Evolutionary conservation across 2,113 vertebrate species (phyloP).

Genomic region (Opisthocomus hoazin): DNA sequence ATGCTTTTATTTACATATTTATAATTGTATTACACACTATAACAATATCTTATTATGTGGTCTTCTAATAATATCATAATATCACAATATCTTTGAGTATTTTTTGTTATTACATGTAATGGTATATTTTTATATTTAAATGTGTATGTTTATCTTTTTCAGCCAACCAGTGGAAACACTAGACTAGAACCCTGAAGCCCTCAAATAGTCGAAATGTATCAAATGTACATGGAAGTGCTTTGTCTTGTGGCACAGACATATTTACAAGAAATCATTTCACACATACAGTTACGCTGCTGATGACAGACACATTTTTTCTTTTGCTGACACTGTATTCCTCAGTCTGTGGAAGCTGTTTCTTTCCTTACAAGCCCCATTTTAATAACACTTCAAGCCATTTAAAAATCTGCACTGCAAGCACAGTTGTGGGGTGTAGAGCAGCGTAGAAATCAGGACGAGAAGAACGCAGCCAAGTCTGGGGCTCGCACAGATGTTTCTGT

Average conservation of each 20-base stretch:
- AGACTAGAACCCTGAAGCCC: not conserved
- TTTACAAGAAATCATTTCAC: not conserved
- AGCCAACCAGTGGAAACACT: not conserved
- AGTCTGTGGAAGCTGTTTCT: slow-evolving; percentile 5
- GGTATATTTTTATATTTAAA: not conserved
- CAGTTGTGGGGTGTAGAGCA: not conserved
- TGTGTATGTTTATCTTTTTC: not conserved
- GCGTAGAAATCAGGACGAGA: not conserved
- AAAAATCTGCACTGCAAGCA: slow-evolving; percentile 12
- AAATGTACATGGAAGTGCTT: not conserved
- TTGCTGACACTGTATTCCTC: slow-evolving; percentile 25
- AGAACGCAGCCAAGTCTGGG: not conserved
- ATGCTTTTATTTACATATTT: not conserved
- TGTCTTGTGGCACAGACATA: not conserved
- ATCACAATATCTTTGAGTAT: not conserved
- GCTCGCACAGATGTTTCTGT: not conserved
- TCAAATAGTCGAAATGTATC: not conserved
- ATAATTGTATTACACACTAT: not conserved
- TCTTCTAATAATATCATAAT: not conserved
- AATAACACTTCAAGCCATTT: slow-evolving; percentile 32
- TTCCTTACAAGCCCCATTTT: not conserved
- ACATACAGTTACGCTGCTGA: not conserved
- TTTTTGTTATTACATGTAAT: not conserved
- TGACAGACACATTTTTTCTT: slow-evolving; percentile 9
- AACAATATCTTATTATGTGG: not conserved